Evolutionary conservation across 1,140 invertebrate genomes (phyloP).

Genomic region (Vollenhovia emeryi): DNA sequence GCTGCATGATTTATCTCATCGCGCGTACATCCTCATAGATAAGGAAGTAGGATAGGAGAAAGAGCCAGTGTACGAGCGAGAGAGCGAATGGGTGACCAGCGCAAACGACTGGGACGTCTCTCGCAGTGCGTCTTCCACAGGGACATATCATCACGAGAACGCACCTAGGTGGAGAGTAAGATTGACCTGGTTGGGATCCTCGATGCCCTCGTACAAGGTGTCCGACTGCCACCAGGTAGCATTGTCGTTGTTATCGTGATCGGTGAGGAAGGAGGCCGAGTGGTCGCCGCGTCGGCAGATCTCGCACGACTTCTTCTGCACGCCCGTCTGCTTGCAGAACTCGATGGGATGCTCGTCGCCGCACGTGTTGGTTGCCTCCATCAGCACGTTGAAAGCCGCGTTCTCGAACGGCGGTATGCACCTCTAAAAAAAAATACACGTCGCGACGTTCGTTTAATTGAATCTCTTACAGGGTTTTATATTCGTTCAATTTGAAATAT

Average conservation of each 20-base stretch:
- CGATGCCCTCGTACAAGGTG: conserved; percentile 97
- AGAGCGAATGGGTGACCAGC: conserved; percentile 2
- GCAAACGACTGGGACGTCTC: too few relatives aligned
- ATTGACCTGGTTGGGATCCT: conserved; percentile 96
- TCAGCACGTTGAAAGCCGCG: conserved; percentile 94
- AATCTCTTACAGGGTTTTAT: not conserved
- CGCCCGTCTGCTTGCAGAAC: conserved; percentile 96
- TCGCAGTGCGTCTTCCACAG: not conserved
- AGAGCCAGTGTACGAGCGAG: not conserved
- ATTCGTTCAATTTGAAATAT: not conserved
- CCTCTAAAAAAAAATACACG: conserved; percentile 89
- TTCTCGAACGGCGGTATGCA: conserved; percentile 99
- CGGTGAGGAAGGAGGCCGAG: conserved; percentile 93
- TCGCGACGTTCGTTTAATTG: not conserved
- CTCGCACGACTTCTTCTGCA: conserved; percentile 85
- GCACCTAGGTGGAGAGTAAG: conserved; percentile 95
- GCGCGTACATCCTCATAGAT: conserved; percentile 68
- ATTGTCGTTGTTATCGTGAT: conserved; percentile 95
- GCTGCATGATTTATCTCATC: conserved; percentile 69
- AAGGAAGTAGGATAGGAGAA: conserved; percentile 58
- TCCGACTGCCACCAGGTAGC: conserved; percentile 99
- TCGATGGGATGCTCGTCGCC: conserved; percentile 91
- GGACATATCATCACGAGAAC: conserved; percentile 64
- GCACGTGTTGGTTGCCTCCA: conserved; percentile 98
- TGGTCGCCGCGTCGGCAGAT: conserved; percentile 88